These are phyloP conservation scores for Tringa solitaria DNA, from an alignment of 2,113 vertebrate genomes.

Conservation along the genomic window DNA sequence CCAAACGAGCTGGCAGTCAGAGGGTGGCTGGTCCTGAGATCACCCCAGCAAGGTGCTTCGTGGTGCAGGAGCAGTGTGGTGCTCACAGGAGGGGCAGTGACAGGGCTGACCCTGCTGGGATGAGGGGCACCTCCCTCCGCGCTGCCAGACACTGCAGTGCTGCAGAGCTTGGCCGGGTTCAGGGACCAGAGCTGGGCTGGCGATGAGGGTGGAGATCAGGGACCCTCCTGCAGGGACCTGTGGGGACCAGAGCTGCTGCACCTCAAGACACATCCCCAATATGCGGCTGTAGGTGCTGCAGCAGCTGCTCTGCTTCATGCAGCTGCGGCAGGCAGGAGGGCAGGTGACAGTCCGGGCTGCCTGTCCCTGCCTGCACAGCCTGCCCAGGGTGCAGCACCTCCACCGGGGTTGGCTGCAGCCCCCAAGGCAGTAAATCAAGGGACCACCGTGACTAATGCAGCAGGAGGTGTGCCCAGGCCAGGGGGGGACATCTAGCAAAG, in stretches of 20 bases:
- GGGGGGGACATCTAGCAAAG: neutral
- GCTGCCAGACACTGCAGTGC: neutral
- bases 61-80: neutral
- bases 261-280: neutral
- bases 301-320: neutral
- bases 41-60: neutral
- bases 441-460: fast-evolving
- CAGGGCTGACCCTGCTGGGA: fast-evolving
- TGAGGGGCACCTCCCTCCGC: neutral
- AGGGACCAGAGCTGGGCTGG: neutral
- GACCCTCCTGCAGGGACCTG: neutral
- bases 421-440: neutral
- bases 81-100: neutral
- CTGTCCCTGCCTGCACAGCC: neutral
- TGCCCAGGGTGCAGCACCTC: neutral
- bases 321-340: neutral
- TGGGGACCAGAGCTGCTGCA: neutral
- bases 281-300: neutral
- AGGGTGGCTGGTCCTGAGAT: neutral
- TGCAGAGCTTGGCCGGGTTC: fast-evolving
- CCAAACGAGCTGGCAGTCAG: fast-evolving
- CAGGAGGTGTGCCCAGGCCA: neutral
- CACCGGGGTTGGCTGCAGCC: fast-evolving
- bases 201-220: neutral
- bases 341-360: neutral